Base-by-base conservation (phyloP, 2,113 vertebrate species). In the Callocephalon fimbriatum region DNA sequence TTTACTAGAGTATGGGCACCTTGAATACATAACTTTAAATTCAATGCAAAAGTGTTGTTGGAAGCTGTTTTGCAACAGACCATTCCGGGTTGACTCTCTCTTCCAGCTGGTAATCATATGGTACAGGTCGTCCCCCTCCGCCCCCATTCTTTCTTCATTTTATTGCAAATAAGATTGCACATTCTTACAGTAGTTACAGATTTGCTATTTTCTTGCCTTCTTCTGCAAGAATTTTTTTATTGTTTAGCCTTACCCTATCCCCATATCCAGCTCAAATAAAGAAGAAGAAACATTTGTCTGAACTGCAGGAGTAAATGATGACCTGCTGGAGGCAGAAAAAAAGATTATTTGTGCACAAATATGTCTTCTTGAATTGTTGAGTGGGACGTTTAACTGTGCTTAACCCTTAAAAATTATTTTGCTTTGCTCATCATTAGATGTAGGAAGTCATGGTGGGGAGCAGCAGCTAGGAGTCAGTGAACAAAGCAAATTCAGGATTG, bases 181-280 rank as follows among this genome's bases (percentile, higher is more conserved):
- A 78, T 88, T 86, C 86, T 94, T 92, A 78, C 29, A 54, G 59
- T 78, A 93, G 72, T 77, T 94, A 51, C 0, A 54, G 71, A 58
- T 29, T 54, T 88, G 56, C 38, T 95, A 8, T 91, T 89, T 84
- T 95, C 65, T 86, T 94, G 86, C 63, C 83, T 86, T 67, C 62
- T n/a, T 56, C 67, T 74, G 50, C 26, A 59, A 45, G 44, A 6
- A 54, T 23, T 86, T 91, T 82, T 82, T 74, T 38, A 72, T 93
- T 84, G 11, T 70, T 91, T 58, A 77, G 76, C 40, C n/a, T 73
- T 86, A 48, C 47, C 27, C 21, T 73, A 5, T 73, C 54, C 19
- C 31, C 23, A 62, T 76, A 70, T 48, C 3, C 38, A 71, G n/a
- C 25, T 74, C 35, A 44, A 59, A 62, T 45, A 88, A 92, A 95